A percentile compares a stretch with the other conserved stretches of the same genome.
These are phyloP conservation scores for Ctenopoma multispine DNA, from an alignment of 2,797 vertebrate genomes.

Conservation along the genomic window DNA sequence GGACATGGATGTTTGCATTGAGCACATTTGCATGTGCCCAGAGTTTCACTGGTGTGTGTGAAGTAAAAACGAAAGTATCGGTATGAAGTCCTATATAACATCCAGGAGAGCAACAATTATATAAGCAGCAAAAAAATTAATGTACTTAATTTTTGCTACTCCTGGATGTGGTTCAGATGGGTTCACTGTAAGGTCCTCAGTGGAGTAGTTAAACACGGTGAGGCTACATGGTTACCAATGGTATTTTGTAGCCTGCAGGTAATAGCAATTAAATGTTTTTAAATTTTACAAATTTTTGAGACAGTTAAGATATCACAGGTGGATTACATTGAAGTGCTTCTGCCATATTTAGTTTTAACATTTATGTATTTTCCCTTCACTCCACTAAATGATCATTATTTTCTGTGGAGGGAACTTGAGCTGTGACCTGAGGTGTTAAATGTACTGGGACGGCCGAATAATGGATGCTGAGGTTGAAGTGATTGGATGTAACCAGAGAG, in stretches of 20 bases:
- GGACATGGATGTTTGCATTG: slow-evolving; percentile 30
- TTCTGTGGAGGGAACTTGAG: slow-evolving; percentile 69
- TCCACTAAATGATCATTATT: slow-evolving; percentile 57
- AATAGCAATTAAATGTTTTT: slow-evolving; percentile 43
- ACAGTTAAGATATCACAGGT: slow-evolving; percentile 45
- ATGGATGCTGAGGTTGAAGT: slow-evolving; percentile 71
- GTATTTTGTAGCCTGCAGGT: slow-evolving; percentile 43
- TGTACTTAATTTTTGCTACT: slow-evolving; percentile 36
- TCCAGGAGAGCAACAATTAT: slow-evolving; percentile 48
- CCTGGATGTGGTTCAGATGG: slow-evolving; percentile 30
- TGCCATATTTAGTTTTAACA: slow-evolving; percentile 51
- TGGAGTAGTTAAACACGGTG: slow-evolving; percentile 34
- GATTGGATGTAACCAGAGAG: slow-evolving; percentile 75
- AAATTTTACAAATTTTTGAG: slow-evolving; percentile 39
- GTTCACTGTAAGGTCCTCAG: slow-evolving; percentile 28
- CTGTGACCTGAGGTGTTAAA: slow-evolving; percentile 72
- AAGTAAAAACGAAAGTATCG: slow-evolving; percentile 13
- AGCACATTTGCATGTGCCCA: slow-evolving; percentile 26
- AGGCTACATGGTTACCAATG: slow-evolving; percentile 58
- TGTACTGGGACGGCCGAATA: slow-evolving; percentile 71
- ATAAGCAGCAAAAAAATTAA: slow-evolving; percentile 41
- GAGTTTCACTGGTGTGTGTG: slow-evolving; percentile 31
- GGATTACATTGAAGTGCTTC: slow-evolving; percentile 59
- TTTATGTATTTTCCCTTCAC: slow-evolving; percentile 48
- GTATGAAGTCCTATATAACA: slow-evolving; percentile 43